Percentiles rank a stretch among this genome's conserved stretches.
Conservation (phyloP, 2,113 vertebrate genomes). For the Oreochromis aureus region DNA sequence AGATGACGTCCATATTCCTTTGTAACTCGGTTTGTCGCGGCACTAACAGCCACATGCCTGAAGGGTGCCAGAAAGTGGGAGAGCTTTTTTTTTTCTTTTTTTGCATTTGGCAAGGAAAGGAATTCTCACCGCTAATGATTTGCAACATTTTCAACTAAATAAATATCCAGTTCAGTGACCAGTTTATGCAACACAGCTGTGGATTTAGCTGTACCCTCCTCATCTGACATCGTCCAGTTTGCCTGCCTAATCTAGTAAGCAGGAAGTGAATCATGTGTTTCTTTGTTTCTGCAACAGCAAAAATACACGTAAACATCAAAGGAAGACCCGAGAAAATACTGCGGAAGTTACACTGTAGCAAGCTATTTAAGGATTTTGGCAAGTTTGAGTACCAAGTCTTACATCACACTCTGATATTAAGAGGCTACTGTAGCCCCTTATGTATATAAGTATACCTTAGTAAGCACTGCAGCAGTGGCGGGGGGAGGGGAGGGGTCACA, state of each 20-base stretch:
- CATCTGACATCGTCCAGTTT: not conserved
- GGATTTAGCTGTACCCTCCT: not conserved
- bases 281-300: not conserved
- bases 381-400: not conserved
- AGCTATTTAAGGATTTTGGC: not conserved
- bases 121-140: not conserved
- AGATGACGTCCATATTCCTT: not conserved
- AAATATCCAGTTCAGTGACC: not conserved
- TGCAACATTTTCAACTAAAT: constrained; percentile 4
- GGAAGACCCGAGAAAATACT: not conserved
- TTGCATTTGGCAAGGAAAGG: not conserved
- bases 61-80: not conserved
- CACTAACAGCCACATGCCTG: not conserved
- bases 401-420: not conserved
- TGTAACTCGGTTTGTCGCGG: not conserved
- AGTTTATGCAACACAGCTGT: constrained; percentile 23
- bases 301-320: not conserved
- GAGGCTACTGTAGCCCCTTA: fast-evolving
- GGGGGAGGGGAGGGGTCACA: not conserved
- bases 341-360: not conserved
- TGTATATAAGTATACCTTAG: not conserved
- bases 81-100: not conserved
- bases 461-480: not conserved
- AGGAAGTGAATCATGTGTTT: not conserved
- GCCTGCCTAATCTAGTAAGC: not conserved